Base-by-base conservation (phyloP, 2,797 vertebrate genomes). In the Rhynchotus rufescens region DNA sequence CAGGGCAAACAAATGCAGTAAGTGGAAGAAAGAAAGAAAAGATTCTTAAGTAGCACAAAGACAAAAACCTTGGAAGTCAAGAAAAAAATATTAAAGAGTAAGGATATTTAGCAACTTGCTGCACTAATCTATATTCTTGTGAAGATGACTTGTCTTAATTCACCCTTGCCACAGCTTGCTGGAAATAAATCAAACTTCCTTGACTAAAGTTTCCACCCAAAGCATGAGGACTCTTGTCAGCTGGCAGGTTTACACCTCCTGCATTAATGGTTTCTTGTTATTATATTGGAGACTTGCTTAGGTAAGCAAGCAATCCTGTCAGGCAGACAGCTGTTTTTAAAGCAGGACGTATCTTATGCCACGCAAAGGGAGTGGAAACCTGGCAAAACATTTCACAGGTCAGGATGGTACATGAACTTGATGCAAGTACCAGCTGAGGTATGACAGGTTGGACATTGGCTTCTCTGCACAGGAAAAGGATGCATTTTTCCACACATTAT, bases 161-260 rank as follows among this genome's bases (percentile, higher is more conserved):
- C 64, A 44, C 54, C 66, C 66, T 68, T 32, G 10, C 56, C 75
- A 40, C 59, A 54, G 77, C 66, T 65, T 66, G 34, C 67, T 82
- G 79, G 61, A 84, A 80, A 94, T 84, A 86, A 60, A 86, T 40
- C 89, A 72, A 74, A 47, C 40, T 76, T 90, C 81, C 84, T 32
- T 47, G 49, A 45, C 21, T 34, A 4, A 52, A 45, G 61, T 75
- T 89, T 57, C 19, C 52, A 73, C 23, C 5, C 9, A 69, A 81
- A 90, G 66, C 28, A 0, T 2, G 21, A 49, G 74, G 68, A 40
- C 15, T 64, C 71, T 78, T 45, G 54, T 47, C 78, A 69, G 89
- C 52, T 56, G 42, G 40, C 4, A 52, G 12, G 3, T 54, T 72
- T 60, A 7, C 60, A 83, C 67, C 69, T 83, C 61, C 5, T 23